Conservation (phyloP, 1,140 invertebrate species). For the Adoxophyes honmai region DNA sequence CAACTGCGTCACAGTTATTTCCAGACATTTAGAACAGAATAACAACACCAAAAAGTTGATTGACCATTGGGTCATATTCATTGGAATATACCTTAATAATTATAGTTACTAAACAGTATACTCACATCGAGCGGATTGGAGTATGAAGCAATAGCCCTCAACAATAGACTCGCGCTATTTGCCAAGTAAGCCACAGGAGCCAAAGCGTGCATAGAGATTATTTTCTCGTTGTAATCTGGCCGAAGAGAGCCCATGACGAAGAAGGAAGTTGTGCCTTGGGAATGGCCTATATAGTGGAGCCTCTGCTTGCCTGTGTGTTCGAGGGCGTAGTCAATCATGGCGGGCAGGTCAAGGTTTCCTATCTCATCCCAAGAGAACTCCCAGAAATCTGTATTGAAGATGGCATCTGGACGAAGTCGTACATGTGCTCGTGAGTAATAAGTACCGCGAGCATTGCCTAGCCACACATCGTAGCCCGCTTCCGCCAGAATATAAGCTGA, state of each 20-base stretch:
- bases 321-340: conserved; percentile 85
- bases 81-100: background rate
- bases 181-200: conserved; percentile 82
- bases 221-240: conserved; percentile 82
- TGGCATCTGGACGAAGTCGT: conserved; percentile 75
- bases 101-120: conserved; percentile 17
- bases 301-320: conserved; percentile 77
- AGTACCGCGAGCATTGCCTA: conserved; percentile 84
- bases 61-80: too few relatives aligned
- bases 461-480: conserved; percentile 87
- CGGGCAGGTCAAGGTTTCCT: conserved; percentile 85
- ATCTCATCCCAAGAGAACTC: conserved; percentile 90
- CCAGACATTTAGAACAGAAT: too few relatives aligned
- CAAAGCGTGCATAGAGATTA: conserved; percentile 81
- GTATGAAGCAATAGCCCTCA: conserved; percentile 53
- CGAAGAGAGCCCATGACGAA: conserved; percentile 79
- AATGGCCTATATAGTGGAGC: conserved; percentile 84
- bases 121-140: conserved; percentile 56
- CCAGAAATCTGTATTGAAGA: conserved; percentile 81
- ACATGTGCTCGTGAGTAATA: conserved; percentile 80
- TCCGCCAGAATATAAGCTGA: conserved; percentile 83
- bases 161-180: conserved; percentile 77
- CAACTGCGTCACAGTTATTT: too few relatives aligned
- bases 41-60: too few relatives aligned
- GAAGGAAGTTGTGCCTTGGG: conserved; percentile 83